A percentile compares a stretch with the other conserved stretches of the same genome.
phyloP scores from a whole-genome alignment of 1,140 invertebrate species.

The Mesaphorura yosii region DNA sequence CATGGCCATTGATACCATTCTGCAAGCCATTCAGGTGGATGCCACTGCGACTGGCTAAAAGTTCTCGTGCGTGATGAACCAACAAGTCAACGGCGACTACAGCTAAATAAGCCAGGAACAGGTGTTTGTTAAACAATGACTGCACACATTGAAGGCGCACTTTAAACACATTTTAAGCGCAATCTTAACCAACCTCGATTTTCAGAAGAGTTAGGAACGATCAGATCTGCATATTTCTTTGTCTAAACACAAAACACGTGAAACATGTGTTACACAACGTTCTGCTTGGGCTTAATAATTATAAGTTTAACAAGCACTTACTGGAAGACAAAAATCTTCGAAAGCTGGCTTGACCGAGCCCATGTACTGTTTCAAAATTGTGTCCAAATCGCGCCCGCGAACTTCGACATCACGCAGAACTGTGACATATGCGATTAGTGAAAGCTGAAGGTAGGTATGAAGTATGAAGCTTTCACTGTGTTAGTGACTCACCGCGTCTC shows the following conservation, averaged over 20 bases:
- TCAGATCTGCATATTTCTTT: slow-evolving; percentile 99
- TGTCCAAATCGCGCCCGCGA: slow-evolving; percentile 80
- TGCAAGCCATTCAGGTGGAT: too few species aligned
- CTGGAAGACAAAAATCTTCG: slow-evolving; percentile 96
- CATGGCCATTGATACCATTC: too few species aligned
- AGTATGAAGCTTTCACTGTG: slow-evolving; percentile 4
- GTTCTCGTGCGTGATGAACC: too few species aligned
- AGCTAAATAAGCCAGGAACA: too few species aligned
- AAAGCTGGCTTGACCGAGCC: slow-evolving; percentile 96
- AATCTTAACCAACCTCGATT: slow-evolving; percentile 54
- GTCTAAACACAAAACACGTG: slow-evolving; percentile 60
- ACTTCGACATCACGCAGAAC: slow-evolving; percentile 90
- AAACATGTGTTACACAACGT: neutral
- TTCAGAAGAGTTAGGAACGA: slow-evolving; percentile 93
- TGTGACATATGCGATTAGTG: slow-evolving; percentile 35
- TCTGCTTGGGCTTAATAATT: neutral
- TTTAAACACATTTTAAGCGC: too few species aligned
- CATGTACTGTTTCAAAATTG: slow-evolving; percentile 92
- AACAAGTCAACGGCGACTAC: too few species aligned
- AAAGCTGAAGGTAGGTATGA: neutral
- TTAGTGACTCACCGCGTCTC: slow-evolving; percentile 59
- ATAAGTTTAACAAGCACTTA: slow-evolving; percentile 38
- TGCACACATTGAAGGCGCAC: too few species aligned
- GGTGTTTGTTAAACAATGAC: too few species aligned
- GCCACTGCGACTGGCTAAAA: too few species aligned